These are phyloP conservation scores for Saimiri boliviensis DNA, from an alignment of 2,113 vertebrate species.

Conservation along the genomic window DNA sequence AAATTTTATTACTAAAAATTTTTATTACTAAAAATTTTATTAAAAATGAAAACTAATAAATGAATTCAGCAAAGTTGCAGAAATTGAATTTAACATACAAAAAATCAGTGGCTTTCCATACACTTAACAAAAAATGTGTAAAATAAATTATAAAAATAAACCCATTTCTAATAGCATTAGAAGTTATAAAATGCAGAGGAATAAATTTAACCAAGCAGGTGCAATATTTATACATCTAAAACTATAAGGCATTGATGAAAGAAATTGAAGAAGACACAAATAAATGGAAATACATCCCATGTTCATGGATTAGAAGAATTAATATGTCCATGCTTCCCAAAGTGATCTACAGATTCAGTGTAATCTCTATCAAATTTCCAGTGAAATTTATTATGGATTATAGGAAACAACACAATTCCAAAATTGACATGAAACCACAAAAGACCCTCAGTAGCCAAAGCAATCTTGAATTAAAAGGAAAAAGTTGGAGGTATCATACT, in stretches of 20 bases:
- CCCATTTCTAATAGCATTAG: not conserved
- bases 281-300: not conserved
- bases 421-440: not conserved
- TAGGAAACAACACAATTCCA: not conserved
- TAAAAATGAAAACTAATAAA: not conserved
- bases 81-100: not conserved
- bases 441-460: not conserved
- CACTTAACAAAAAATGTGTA: not conserved
- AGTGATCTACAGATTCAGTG: not conserved
- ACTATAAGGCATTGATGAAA: not conserved
- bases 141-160: not conserved
- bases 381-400: not conserved
- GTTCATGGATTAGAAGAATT: not conserved
- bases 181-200: not conserved
- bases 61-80: not conserved
- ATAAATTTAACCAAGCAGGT: not conserved
- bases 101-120: not conserved
- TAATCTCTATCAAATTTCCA: not conserved
- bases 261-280: not conserved
- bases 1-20: too few relatives aligned
- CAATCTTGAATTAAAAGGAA: not conserved
- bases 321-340: not conserved
- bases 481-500: not conserved
- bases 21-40: too few relatives aligned
- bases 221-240: not conserved